Evolutionary conservation across 2,113 vertebrate species (phyloP).

Genomic region (Ginglymostoma cirratum): DNA sequence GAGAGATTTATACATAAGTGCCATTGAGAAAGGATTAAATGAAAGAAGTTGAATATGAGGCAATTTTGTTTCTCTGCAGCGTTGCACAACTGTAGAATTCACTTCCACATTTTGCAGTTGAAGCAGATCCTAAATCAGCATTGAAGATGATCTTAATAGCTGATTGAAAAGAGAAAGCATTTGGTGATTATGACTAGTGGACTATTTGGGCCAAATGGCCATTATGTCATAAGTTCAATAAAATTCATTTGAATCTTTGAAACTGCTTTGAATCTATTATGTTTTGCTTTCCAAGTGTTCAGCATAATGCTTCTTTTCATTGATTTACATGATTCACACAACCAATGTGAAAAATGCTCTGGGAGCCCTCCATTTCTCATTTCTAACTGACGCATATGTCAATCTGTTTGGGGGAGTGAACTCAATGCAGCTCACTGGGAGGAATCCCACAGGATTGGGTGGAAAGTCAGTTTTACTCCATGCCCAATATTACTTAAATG

Average conservation of each 20-base stretch:
- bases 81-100: background rate
- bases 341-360: background rate
- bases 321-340: background rate
- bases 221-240: background rate
- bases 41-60: background rate
- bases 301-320: background rate
- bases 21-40: background rate
- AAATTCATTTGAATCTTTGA: background rate
- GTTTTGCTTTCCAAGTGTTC: background rate
- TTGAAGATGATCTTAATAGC: background rate
- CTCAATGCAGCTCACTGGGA: too few species aligned
- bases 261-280: background rate
- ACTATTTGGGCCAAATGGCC: background rate
- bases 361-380: background rate
- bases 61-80: background rate
- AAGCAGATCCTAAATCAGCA: background rate
- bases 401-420: too few species aligned
- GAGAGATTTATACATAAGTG: background rate
- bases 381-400: background rate
- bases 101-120: background rate
- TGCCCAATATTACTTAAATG: background rate
- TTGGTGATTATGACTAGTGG: background rate
- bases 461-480: background rate
- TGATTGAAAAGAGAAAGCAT: background rate
- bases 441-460: too few species aligned